These are phyloP conservation scores for Aspidiotus rigidus DNA, from an alignment of 2,888 invertebrate genomes.

Conservation along the genomic window DNA sequence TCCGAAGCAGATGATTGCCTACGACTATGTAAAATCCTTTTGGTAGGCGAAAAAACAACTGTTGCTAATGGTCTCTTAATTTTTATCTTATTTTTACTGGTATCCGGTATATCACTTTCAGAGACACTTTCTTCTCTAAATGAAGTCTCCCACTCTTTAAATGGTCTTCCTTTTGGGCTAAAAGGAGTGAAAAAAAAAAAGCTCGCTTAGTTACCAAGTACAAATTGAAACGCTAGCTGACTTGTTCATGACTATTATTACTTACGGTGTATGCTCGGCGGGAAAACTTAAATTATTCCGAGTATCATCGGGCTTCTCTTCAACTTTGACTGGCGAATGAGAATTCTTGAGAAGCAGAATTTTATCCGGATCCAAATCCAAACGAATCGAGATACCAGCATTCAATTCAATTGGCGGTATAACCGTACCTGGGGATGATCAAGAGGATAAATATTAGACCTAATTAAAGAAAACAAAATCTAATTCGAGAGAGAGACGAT, in stretches of 20 bases:
- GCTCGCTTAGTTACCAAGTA: no score
- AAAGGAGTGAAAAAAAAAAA: no score
- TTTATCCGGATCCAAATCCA: constrained; percentile 23
- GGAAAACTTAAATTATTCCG: no score
- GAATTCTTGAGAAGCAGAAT: constrained; percentile 12
- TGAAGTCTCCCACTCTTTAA: no score
- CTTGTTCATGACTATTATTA: no score
- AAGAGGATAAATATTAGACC: no score
- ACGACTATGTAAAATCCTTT: constrained; percentile 19
- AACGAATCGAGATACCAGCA: constrained; percentile 14
- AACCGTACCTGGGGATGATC: background rate
- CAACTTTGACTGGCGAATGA: constrained; percentile 8
- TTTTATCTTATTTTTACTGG: constrained; percentile 6
- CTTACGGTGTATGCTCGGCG: no score
- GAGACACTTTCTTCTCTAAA: background rate
- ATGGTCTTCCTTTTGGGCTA: no score
- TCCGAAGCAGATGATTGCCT: constrained; percentile 23
- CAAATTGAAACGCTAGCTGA: no score
- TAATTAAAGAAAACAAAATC: background rate
- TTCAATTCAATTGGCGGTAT: constrained; percentile 14
- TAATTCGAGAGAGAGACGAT: background rate
- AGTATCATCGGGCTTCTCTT: background rate
- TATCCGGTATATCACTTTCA: constrained; percentile 5
- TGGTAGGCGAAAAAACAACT: constrained; percentile 8
- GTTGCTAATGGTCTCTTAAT: constrained; percentile 27